These are phyloP conservation scores for Erythrolamprus reginae DNA, from an alignment of 2,113 vertebrate genomes.

Conservation along the genomic window DNA sequence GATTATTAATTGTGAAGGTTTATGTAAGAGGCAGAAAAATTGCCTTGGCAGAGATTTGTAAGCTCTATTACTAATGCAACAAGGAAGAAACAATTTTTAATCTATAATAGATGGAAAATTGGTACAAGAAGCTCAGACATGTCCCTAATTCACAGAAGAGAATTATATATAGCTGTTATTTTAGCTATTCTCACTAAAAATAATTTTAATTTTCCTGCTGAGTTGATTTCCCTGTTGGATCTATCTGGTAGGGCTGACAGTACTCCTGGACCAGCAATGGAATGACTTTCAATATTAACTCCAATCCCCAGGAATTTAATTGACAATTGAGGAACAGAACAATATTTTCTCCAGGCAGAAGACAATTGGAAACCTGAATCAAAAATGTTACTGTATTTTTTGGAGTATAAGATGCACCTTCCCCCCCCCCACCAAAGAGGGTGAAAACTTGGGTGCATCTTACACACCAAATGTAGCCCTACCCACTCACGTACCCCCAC, in stretches of 20 bases:
- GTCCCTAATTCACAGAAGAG: background rate
- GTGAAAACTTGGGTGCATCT: too few species aligned
- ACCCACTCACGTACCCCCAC: too few species aligned
- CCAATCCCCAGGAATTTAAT: background rate
- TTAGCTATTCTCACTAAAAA: background rate
- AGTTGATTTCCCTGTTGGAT: background rate
- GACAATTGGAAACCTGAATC: background rate
- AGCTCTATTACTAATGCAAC: background rate
- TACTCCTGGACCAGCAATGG: background rate
- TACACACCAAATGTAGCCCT: too few species aligned
- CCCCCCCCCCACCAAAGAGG: too few species aligned
- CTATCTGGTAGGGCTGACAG: background rate
- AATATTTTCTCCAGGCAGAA: background rate
- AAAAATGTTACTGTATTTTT: too few species aligned
- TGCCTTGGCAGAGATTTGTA: background rate
- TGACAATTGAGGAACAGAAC: background rate
- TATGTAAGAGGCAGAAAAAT: background rate
- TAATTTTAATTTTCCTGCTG: background rate
- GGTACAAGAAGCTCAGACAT: background rate
- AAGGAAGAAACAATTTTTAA: background rate
- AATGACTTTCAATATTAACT: background rate
- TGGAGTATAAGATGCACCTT: too few species aligned
- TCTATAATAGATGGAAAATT: background rate
- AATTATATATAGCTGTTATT: background rate
- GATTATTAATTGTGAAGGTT: background rate